Conservation (phyloP, 2,113 vertebrate species). For the Dasyornis broadbenti region DNA sequence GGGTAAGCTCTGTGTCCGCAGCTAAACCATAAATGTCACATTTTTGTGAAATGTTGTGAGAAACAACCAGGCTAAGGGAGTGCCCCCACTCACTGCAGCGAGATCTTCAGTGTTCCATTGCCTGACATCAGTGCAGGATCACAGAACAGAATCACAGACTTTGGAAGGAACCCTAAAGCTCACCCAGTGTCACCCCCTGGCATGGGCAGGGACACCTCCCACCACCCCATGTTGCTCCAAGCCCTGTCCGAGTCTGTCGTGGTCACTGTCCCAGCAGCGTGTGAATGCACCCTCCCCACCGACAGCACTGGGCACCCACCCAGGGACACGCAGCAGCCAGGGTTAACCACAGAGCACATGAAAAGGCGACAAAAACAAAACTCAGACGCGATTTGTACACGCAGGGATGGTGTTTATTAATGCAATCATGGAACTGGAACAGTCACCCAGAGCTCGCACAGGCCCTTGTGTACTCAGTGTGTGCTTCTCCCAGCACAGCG, state of each 20-base stretch:
- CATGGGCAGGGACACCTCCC: not conserved
- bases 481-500: accelerated
- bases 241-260: accelerated
- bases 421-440: no score
- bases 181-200: no score
- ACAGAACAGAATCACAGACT: not conserved
- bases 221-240: not conserved
- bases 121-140: no score
- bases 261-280: not conserved
- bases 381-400: accelerated
- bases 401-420: not conserved
- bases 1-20: not conserved
- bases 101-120: not conserved
- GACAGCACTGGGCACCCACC: not conserved
- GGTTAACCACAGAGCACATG: no score
- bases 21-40: not conserved
- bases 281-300: not conserved
- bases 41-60: not conserved
- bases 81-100: not conserved
- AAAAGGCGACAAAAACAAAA: not conserved
- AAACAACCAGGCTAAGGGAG: not conserved
- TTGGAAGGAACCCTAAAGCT: not conserved
- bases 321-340: not conserved
- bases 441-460: not conserved
- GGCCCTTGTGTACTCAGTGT: accelerated